These are phyloP conservation scores for Muscicapa adusta DNA, from an alignment of 2,113 vertebrate genomes.

Conservation along the genomic window DNA sequence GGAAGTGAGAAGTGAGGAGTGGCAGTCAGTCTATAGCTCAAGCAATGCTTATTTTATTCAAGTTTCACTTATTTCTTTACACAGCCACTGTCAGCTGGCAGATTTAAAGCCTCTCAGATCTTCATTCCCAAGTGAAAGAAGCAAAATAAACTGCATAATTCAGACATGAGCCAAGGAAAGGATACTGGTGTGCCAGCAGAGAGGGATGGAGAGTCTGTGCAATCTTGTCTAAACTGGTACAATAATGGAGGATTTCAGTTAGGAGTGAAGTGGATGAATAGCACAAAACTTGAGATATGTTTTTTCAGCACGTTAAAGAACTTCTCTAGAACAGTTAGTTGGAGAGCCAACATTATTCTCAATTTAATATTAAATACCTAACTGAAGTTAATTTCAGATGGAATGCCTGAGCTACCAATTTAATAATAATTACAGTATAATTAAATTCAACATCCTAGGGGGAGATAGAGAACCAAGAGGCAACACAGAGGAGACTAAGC, in stretches of 20 bases:
- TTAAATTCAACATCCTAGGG: constrained; percentile 17
- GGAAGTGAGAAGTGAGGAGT: not conserved
- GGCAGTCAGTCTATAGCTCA: not conserved
- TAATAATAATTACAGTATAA: not conserved
- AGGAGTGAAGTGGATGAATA: not conserved
- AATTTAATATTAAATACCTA: not conserved
- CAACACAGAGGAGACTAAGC: not conserved
- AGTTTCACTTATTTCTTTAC: not conserved
- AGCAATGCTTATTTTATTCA: not conserved
- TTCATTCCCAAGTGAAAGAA: not conserved
- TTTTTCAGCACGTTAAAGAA: not conserved
- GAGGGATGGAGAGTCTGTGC: not conserved
- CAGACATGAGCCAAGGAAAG: not conserved
- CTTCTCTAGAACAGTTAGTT: not conserved
- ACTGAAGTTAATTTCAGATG: not conserved
- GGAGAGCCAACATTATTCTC: not conserved
- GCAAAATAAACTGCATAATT: not conserved
- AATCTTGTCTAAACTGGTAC: not conserved
- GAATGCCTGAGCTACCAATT: not conserved
- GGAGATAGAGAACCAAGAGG: not conserved
- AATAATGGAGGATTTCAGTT: not conserved
- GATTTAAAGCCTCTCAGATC: not conserved
- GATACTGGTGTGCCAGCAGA: not conserved
- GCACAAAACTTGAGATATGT: not conserved
- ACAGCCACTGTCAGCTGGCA: not conserved